Conservation (phyloP, 2,113 vertebrate genomes). For the Oxygymnocypris stewartii region DNA sequence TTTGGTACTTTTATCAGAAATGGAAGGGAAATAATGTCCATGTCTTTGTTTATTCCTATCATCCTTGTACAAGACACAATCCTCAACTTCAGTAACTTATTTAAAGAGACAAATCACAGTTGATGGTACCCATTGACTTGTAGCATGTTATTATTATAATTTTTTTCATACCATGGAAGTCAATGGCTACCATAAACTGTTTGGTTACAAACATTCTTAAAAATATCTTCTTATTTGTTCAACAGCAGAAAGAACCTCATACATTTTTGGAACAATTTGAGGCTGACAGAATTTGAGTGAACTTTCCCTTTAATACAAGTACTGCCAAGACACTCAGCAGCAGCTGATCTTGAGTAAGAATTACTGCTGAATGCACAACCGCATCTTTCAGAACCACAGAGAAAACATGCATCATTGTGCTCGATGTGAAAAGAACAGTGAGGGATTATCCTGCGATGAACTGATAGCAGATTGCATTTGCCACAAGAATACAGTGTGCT, state of each 20-base stretch:
- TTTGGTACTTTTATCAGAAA: background rate
- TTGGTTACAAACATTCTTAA: no score
- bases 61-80: background rate
- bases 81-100: background rate
- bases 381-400: background rate
- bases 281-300: background rate
- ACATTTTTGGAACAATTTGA: background rate
- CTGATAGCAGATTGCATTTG: constrained; percentile 23
- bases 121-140: no score
- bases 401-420: background rate
- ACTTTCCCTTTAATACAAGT: background rate
- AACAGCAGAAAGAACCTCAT: no score
- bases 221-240: no score
- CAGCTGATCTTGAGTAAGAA: background rate
- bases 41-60: background rate
- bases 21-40: background rate
- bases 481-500: background rate
- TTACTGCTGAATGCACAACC: background rate
- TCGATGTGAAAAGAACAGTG: constrained; percentile 23
- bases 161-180: no score
- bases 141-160: background rate
- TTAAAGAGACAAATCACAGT: no score
- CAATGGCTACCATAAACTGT: no score
- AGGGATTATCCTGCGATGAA: constrained; percentile 23
- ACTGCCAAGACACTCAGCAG: background rate